A percentile compares a stretch with the other conserved stretches of the same genome.
phyloP scores from a whole-genome alignment of 1,140 invertebrate species.

The Tribolium castaneum region DNA sequence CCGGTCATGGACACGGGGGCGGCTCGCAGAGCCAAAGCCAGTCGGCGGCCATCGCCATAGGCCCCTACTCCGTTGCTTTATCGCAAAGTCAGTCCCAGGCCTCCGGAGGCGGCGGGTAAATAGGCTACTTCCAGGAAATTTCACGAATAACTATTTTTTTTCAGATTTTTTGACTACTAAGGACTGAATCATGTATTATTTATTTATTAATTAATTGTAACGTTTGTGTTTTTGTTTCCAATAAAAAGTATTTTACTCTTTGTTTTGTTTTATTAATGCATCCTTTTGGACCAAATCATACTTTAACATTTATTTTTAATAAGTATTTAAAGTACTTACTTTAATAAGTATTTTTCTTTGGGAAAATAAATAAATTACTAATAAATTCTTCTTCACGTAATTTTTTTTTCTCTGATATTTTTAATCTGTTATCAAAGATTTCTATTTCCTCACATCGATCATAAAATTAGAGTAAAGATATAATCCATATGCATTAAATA shows the following conservation, averaged over 20 bases:
- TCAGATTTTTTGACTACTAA: slow-evolving; percentile 21
- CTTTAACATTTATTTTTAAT: too few species aligned
- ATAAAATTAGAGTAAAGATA: too few species aligned
- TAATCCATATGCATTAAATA: too few species aligned
- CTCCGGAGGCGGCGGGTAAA: neutral
- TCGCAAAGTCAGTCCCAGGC: slow-evolving; percentile 26
- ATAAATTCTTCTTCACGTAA: too few species aligned
- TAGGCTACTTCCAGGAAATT: neutral
- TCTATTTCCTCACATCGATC: too few species aligned
- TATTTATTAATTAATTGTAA: slow-evolving; percentile 13
- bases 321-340: too few species aligned
- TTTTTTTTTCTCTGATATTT: too few species aligned
- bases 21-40: slow-evolving; percentile 4
- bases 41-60: neutral
- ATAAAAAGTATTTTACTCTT: neutral
- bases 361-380: too few species aligned
- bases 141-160: neutral
- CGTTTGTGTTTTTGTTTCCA: slow-evolving; percentile 1
- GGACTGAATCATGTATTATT: neutral
- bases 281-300: neutral
- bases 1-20: slow-evolving; percentile 7
- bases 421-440: too few species aligned
- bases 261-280: neutral
- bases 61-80: neutral
- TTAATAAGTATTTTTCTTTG: too few species aligned